A percentile compares a stretch with the other conserved stretches of the same genome.
Evolutionary conservation across 2,113 vertebrate species (phyloP).

Genomic region (Theristicus caerulescens): DNA sequence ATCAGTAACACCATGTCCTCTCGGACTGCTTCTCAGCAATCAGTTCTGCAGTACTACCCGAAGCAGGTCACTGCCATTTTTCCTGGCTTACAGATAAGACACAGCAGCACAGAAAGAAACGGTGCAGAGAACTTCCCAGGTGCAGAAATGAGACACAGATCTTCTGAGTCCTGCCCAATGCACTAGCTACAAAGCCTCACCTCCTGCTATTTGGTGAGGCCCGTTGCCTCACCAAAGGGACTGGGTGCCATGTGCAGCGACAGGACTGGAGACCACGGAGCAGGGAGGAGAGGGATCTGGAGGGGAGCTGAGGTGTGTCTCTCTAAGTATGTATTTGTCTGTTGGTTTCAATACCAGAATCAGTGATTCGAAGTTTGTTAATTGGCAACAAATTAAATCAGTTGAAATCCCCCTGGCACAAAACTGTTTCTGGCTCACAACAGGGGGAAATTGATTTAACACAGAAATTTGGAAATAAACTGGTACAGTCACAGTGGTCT

Average conservation of each 20-base stretch:
- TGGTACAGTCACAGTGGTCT: constrained; percentile 29
- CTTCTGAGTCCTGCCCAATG: neutral
- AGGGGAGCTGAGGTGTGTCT: neutral
- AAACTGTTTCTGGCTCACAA: neutral
- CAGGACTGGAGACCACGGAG: neutral
- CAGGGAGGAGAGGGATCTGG: neutral
- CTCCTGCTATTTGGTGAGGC: neutral
- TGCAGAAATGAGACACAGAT: neutral
- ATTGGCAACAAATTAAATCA: neutral
- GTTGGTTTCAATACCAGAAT: neutral
- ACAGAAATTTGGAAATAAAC: constrained; percentile 37
- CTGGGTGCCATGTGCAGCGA: neutral
- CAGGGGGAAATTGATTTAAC: constrained; percentile 30
- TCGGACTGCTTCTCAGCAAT: neutral
- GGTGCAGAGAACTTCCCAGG: neutral
- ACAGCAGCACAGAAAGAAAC: neutral
- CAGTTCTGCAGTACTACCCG: neutral
- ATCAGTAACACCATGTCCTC: neutral
- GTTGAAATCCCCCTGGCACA: neutral
- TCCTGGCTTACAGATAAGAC: neutral
- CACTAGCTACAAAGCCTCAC: neutral
- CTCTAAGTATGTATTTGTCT: neutral
- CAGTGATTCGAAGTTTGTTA: neutral
- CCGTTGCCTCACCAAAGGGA: neutral
- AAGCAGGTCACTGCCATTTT: neutral